Percentiles rank a stretch among this genome's conserved stretches.
Evolutionary conservation across 2,797 vertebrate species (phyloP).

Genomic region (Oreochromis grahami): DNA sequence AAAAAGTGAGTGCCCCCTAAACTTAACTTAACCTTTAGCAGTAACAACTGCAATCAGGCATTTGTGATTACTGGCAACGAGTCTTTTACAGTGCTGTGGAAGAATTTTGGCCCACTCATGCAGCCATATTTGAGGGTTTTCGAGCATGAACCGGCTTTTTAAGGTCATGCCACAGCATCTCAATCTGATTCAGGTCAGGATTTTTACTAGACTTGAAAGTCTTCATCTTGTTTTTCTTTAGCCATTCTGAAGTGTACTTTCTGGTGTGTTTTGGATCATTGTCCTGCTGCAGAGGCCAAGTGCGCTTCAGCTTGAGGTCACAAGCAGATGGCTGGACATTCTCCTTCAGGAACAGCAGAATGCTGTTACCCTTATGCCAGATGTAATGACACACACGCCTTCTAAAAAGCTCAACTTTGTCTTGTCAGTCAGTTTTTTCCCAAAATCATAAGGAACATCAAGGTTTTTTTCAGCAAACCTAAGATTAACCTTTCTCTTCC

Average conservation of each 20-base stretch:
- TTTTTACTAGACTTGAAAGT: not conserved
- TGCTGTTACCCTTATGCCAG: not conserved
- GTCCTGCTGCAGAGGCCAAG: not conserved
- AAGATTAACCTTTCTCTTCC: not conserved
- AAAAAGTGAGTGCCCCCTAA: not conserved
- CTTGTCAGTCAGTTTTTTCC: not conserved
- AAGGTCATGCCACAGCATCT: not conserved
- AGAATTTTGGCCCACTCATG: not conserved
- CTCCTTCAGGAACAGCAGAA: not conserved
- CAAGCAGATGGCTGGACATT: not conserved
- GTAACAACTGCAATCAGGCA: not conserved
- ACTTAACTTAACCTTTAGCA: not conserved
- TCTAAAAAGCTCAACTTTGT: not conserved
- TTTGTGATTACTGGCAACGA: not conserved
- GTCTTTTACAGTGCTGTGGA: not conserved
- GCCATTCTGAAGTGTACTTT: not conserved
- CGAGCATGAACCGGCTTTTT: not conserved
- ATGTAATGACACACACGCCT: not conserved
- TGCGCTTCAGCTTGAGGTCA: not conserved
- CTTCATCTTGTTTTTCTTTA: not conserved
- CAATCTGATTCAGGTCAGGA: not conserved
- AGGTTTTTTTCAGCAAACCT: not conserved
- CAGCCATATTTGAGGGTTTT: not conserved
- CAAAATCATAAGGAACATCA: not conserved
- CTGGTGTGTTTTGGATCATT: not conserved